Evolutionary conservation across 2,797 vertebrate species (phyloP).

Genomic region (Peromyscus eremicus): DNA sequence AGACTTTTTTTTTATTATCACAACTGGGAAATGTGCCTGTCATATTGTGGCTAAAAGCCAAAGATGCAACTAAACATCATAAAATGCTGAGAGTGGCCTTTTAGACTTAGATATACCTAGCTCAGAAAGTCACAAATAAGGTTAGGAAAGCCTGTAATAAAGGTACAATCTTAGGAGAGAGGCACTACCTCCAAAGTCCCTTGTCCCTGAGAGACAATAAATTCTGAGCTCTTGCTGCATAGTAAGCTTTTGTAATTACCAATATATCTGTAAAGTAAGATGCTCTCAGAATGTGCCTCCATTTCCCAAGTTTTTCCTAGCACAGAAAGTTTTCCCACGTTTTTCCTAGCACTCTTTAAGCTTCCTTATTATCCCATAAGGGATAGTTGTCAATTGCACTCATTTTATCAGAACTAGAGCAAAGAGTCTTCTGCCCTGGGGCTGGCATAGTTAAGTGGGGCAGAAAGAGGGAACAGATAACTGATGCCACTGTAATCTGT

Average conservation of each 20-base stretch:
- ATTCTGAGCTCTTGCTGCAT: background rate
- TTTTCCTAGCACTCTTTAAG: background rate
- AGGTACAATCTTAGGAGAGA: background rate
- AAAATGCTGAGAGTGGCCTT: background rate
- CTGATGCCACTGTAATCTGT: background rate
- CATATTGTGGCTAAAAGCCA: background rate
- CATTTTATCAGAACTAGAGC: constrained; percentile 39
- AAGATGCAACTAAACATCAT: background rate
- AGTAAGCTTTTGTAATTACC: background rate
- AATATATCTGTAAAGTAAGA: background rate
- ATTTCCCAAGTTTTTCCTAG: background rate
- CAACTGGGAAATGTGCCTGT: background rate
- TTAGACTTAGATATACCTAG: background rate
- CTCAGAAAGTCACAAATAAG: background rate
- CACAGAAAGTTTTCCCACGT: background rate
- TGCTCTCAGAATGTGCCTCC: background rate
- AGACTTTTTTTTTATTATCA: background rate
- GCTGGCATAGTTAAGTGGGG: background rate
- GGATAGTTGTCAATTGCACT: background rate
- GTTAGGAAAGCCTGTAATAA: background rate
- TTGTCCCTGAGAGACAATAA: background rate
- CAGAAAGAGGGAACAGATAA: background rate
- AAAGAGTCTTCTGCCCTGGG: background rate
- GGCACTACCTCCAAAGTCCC: background rate
- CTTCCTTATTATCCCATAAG: background rate